These are phyloP conservation scores for Drosophila lini DNA, from an alignment of 1,140 invertebrate genomes.

Conservation along the genomic window DNA sequence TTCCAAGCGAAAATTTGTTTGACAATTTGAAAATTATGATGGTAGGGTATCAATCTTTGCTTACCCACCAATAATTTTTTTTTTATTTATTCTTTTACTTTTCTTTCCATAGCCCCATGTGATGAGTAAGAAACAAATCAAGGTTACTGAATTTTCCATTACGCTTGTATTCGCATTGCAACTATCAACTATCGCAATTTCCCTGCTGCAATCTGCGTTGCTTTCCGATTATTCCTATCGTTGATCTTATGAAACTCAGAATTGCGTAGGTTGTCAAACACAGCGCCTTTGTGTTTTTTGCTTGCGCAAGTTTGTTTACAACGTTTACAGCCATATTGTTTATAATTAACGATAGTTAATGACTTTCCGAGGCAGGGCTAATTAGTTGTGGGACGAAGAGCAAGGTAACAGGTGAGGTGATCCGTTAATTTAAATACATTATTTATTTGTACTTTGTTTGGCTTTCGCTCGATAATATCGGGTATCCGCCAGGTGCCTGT, in stretches of 20 bases:
- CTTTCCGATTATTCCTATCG: conserved; percentile 5
- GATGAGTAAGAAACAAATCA: conserved; percentile 17
- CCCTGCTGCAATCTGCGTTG: conserved; percentile 5
- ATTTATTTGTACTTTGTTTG: conserved; percentile 21
- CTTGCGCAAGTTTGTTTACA: conserved; percentile 30
- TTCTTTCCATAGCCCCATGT: background rate
- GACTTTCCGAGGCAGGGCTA: background rate
- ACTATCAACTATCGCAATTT: conserved; percentile 1
- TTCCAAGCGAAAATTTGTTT: background rate
- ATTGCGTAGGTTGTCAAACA: conserved; percentile 15
- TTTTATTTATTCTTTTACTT: background rate
- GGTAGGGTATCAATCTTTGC: background rate
- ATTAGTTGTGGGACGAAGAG: background rate
- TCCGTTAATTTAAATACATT: conserved; percentile 16
- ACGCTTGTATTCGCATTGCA: background rate
- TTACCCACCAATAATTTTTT: background rate
- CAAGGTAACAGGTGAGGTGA: conserved; percentile 13
- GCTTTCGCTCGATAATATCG: background rate
- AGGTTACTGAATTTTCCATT: conserved; percentile 44
- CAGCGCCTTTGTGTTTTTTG: conserved; percentile 3
- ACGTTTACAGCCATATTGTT: conserved; percentile 1
- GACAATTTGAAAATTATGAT: background rate
- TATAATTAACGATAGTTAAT: conserved; percentile 8
- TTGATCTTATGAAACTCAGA: conserved; percentile 10
- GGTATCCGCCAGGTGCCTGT: conserved; percentile 2